Base-by-base conservation (phyloP, 2,113 vertebrate species). In the Panthera uncia region DNA sequence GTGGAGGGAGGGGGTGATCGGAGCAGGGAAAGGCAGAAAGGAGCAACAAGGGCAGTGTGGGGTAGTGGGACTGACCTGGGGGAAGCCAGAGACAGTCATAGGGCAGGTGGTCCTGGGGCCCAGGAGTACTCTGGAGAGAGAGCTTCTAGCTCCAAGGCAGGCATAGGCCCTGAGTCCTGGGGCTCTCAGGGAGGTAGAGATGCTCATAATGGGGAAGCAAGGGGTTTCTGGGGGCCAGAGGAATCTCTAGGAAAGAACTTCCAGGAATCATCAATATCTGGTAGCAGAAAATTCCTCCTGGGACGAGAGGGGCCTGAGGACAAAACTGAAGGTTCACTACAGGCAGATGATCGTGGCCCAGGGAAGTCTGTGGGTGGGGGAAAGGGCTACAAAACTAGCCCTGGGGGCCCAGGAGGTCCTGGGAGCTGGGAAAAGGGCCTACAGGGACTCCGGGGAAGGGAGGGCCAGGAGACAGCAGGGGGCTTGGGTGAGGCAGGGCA, bases 41-140 rank as follows among this genome's bases (percentile, higher is more conserved):
- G 55, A 61, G 3, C 3, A 2, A 14, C n/a, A 4, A 4, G 66
- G 52, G 33, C 41, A 29, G 29, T 0, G 0, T 33, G 92, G 73
- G 36, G 27, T 7, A 4, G 18, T 0, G 1, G 29, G 15, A 6
- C 66, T 3, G 16, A 23, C 48, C 38, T 7, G 0, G 74, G n/a
- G 38, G 80, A 3, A 41, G 7, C 83, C 27, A 29, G 45, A 57
- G 81, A 50, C 4, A 4, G n/a, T n/a, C 27, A 0, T 15, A 45
- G 36, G 11, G 23, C 12, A 16, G 91, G 68, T 23, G 52, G 18
- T 21, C 66, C 48, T 66, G 63, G 55, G 1, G 4, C 21, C 68
- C 36, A 38, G 8, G 41, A 13, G 13, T n/a, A 88, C 55, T 25
- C 65, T 6, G 41, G 88, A 79, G 48, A 7, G 45, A 25, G 61